Base-by-base conservation (phyloP, 1,140 invertebrate genomes). In the Atopsyche davidsoni region DNA sequence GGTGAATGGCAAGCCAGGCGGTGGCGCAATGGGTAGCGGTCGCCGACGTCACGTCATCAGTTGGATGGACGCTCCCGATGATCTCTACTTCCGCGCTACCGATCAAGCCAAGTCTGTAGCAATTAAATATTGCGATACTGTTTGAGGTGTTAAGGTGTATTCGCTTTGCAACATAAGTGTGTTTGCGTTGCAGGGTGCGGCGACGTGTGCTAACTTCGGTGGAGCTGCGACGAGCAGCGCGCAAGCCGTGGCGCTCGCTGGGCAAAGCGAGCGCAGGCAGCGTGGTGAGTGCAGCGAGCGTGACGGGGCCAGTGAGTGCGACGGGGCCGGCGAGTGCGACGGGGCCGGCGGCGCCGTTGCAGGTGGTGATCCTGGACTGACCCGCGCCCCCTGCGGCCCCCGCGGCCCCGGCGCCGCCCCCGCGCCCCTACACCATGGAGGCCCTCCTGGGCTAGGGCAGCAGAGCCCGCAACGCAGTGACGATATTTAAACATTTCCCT, bases 1-100 rank as follows among this genome's bases (percentile, higher is more conserved):
- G 77, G 72, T 79, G 38, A 83, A 83, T 64, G 81, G 87, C 35
- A 83, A 87, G 64, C 82, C 84, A 45, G 86, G 86, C 60, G 81
- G 81, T 80, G 74, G 82, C 75, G 38, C 75, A 71, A 65, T 74
- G 61, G 60, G 75, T 68, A 59, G 79, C 65, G 28, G 28, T 1
- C 43, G 51, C 10, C 79, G 88, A 11, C 91, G 92, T 62, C 90
- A 92, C 74, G 89, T 94, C 36, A 92, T 96, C 62, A 95, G 91
- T 62, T 96, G 92, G 92, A 92, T 95, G 83, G 93, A 97, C 73
- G 93, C 93, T 36, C 93, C 93, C 3, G 93, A 97, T 70, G 93
- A 98, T 74, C 86, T 96, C 42, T 97, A 94, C 71, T 97, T 96
- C 75, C 81, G 89, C 63, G 89, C 91, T 52, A 92, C 88, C 24